Evolutionary conservation across 2,888 invertebrate genomes (phyloP).

Genomic region (Linyphia triangularis): DNA sequence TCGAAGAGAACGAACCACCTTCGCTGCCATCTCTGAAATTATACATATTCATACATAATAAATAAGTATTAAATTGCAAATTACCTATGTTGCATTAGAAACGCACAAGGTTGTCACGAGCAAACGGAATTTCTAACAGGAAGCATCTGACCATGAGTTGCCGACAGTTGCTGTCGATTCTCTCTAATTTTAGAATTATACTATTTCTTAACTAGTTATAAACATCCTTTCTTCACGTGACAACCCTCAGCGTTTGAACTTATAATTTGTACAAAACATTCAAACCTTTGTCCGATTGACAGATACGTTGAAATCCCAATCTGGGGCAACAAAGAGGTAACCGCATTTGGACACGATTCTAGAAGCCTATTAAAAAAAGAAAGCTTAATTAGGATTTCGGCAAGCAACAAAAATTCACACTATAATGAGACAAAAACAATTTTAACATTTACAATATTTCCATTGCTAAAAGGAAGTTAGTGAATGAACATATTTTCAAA

Average conservation of each 20-base stretch:
- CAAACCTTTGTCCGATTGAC: constrained; percentile 95
- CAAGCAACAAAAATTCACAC: no score
- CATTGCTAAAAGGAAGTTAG: no score
- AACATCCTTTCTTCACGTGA: no score
- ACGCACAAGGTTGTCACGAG: no score
- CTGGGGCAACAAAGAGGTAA: constrained; percentile 98
- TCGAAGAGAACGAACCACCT: constrained; percentile 98
- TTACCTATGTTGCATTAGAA: neutral
- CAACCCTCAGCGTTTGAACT: neutral
- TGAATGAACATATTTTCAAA: no score
- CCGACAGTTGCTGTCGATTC: no score
- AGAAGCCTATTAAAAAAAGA: constrained; percentile 81
- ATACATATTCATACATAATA: neutral
- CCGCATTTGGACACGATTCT: constrained; percentile 98
- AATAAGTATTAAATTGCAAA: neutral
- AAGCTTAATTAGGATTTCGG: neutral
- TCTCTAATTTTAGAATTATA: no score
- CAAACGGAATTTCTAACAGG: no score
- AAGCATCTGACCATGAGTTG: no score
- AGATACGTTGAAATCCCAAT: constrained; percentile 97
- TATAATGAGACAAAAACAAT: no score
- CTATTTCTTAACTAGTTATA: no score
- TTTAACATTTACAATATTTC: no score
- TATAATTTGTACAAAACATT: neutral
- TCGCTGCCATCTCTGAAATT: constrained; percentile 96